Evolutionary conservation across 1,140 invertebrate genomes (phyloP), one percentile per base, ranked within the genome.

Genomic region (Ooceraea biroi): DNA sequence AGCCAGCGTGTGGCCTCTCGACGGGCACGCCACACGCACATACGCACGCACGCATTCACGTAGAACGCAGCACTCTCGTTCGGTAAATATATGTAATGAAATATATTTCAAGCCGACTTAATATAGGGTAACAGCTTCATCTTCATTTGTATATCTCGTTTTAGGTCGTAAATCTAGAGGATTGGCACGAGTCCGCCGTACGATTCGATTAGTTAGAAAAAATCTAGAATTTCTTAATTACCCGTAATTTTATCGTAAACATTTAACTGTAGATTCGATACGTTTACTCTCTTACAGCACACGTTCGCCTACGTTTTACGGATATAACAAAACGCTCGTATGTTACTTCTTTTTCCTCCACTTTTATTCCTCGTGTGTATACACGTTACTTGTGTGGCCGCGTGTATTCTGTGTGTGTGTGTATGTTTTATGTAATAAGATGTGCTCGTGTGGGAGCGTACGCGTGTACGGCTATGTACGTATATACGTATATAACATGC

Each of bases 171-270:
- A 92, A 85, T 89, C 90, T 92, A 92, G 84, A 91, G 89, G 84
- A 92, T 92, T 90, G 89, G 89, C 89, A 88, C 89, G 85, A 92
- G 87, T 89, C 85, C 84, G 85, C 86, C 88, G 83, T 92, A 93
- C 90, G 85, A 92, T 92, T 90, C 91, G 90, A 87, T 93, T 92
- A 93, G 90, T 92, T 94, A 94, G 92, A 94, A 94, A 94, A 94
- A 94, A 91, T 94, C 93, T 93, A 93, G 88, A 94, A 92, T 93
- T 92, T 92, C 91, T 93, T 94, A 93, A 93, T 94, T 94, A 94
- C 93, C 94, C 94, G 93, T 94, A 94, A 93, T 94, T 93, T 94
- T 94, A 94, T 94, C 91, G 91, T 94, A 93, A 94, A 93, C 89
- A 93, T 93, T 92, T 92, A 93, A 92, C 90, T 93, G 91, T 91